Percentiles rank a stretch among this genome's conserved stretches.
phyloP scores from a whole-genome alignment of 2,888 invertebrate species.

The Eupithecia subfuscata region DNA sequence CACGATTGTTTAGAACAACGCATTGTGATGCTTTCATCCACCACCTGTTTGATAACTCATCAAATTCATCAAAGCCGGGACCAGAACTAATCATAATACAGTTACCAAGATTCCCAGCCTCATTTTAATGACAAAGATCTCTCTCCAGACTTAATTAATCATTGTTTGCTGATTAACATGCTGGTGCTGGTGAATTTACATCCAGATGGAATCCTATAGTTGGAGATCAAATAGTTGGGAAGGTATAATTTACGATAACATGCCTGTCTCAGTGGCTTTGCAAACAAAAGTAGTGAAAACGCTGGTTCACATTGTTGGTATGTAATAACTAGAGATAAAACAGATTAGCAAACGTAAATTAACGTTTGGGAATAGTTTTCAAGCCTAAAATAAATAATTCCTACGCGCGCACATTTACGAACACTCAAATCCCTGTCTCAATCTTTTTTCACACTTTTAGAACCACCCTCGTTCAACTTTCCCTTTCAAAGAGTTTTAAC shows the following conservation, averaged over 20 bases:
- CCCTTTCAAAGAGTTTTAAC: neutral
- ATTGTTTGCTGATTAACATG: conserved; percentile 79
- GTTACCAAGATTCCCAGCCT: conserved; percentile 55
- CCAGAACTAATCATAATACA: conserved; percentile 30
- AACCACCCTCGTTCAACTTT: neutral
- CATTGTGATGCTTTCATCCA: neutral
- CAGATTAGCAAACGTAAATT: neutral
- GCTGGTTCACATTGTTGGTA: neutral
- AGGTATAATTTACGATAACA: conserved; percentile 15
- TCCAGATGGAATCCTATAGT: conserved; percentile 67
- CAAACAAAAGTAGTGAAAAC: neutral
- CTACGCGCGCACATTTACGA: neutral
- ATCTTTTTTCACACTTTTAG: neutral
- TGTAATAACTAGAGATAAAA: neutral
- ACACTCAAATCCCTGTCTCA: neutral
- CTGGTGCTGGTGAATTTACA: conserved; percentile 73
- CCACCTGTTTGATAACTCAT: conserved; percentile 11
- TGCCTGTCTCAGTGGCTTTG: neutral
- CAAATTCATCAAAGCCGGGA: conserved; percentile 11
- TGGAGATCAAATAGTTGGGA: conserved; percentile 17
- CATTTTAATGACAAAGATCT: conserved; percentile 81
- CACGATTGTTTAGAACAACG: neutral
- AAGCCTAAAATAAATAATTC: neutral
- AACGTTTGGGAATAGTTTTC: neutral
- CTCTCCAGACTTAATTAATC: conserved; percentile 77